Base-by-base conservation (phyloP, 2,888 invertebrate genomes). In the Phyllotreta striolata region DNA sequence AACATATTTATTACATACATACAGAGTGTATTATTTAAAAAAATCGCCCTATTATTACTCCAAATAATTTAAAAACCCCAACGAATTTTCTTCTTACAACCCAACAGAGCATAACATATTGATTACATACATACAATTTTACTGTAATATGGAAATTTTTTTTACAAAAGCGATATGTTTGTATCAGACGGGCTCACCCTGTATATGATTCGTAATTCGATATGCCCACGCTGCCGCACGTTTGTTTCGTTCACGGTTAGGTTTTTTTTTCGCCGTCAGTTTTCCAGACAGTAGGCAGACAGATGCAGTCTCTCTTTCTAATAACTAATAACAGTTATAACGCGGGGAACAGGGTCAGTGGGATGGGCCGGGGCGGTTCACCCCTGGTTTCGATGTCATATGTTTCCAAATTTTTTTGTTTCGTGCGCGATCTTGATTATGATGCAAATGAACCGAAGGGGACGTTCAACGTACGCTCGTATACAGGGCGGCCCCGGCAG, bases 341-440 rank as follows among this genome's bases (percentile, higher is more conserved):
- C 14, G 24, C 9, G 35, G 24, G 8, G n/a, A 40, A 52, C 34
- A 51, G 43, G 60, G 52, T 52, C 60, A 60, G 43, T 52, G 60
- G 52, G 52, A 43, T 44, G 41, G 60, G 52, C 44, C 8, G 56
- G 44, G 13, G 39, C 24, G 44, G 14, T 60, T 60, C 44, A 60
- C 60, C 60, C 60, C 24, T 38, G 38, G 24, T 51, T 24, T 59
- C 47, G 41, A 34, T 49, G 10, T 40, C 41, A 59, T 60, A 60
- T 52, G 52, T 52, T 44, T 49, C 14, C 34, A 13, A 43, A 56
- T 34, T 60, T 60, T 38, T 58, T 41, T 24, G 24, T 24, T 24
- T 44, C 35, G 37, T 43, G n/a, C 34, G 37, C n/a, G 7, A 60
- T 60, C 60, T 60, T 59, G 59, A 59, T 59, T 41, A 60, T 60